These are phyloP conservation scores for Tinea semifulvella DNA, from an alignment of 2,888 invertebrate species.

Conservation along the genomic window DNA sequence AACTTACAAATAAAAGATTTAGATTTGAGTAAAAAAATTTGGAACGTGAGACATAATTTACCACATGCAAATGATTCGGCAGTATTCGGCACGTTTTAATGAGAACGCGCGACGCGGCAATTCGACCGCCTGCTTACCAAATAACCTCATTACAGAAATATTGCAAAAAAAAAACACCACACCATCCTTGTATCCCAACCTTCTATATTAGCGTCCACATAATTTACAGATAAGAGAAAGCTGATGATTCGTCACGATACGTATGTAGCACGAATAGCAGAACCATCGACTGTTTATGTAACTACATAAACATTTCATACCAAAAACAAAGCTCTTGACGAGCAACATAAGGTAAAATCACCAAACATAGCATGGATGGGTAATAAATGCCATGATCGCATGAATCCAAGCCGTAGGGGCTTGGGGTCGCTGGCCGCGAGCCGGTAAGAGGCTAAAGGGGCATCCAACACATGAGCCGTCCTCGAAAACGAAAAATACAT, in stretches of 20 bases:
- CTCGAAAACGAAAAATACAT: background rate
- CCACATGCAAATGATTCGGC: constrained; percentile 64
- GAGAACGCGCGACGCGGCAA: constrained; percentile 61
- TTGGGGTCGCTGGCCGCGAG: constrained; percentile 76
- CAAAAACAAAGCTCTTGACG: constrained; percentile 18
- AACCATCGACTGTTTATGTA: constrained; percentile 27
- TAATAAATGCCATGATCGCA: constrained; percentile 64
- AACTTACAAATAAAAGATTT: background rate
- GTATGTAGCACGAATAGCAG: constrained; percentile 3
- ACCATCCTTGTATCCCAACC: background rate
- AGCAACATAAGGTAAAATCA: background rate
- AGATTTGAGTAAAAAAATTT: background rate
- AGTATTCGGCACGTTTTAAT: constrained; percentile 48
- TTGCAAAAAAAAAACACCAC: constrained; percentile 27
- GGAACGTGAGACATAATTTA: constrained; percentile 19
- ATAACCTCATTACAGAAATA: constrained; percentile 51
- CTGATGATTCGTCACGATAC: constrained; percentile 43
- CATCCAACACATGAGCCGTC: constrained; percentile 23
- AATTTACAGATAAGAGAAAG: constrained; percentile 54
- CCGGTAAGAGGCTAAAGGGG: constrained; percentile 59
- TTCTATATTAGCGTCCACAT: background rate
- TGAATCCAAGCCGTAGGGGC: constrained; percentile 64
- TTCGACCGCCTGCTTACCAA: constrained; percentile 42
- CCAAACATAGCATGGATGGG: constrained; percentile 36
- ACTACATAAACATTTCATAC: constrained; percentile 47